Evolutionary conservation across 2,797 vertebrate species (phyloP).

Genomic region (Galagoides demidoff): DNA sequence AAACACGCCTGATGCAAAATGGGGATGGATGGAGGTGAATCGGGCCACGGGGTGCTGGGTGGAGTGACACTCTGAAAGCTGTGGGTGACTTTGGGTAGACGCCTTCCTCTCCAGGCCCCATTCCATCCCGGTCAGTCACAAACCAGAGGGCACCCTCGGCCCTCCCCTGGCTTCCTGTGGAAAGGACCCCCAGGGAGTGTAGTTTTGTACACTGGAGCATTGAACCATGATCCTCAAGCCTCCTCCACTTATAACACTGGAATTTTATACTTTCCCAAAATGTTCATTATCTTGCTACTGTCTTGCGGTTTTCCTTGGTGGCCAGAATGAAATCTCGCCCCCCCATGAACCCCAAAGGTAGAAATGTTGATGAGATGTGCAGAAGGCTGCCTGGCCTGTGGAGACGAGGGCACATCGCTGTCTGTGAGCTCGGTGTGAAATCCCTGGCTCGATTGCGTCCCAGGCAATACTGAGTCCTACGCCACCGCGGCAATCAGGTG

Average conservation of each 20-base stretch:
- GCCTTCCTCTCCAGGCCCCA: too few species aligned
- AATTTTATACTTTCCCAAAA: not conserved
- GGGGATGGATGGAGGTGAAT: not conserved
- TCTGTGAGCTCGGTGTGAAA: not conserved
- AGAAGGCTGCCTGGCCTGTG: not conserved
- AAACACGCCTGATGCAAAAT: not conserved
- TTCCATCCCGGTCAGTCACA: not conserved
- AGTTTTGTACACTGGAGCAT: not conserved
- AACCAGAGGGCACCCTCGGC: not conserved
- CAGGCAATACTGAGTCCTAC: too few species aligned
- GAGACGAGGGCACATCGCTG: not conserved
- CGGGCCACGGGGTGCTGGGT: not conserved
- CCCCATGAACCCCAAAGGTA: fast-evolving
- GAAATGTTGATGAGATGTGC: not conserved
- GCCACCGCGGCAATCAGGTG: not conserved
- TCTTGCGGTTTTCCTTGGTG: not conserved
- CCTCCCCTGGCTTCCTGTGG: fast-evolving
- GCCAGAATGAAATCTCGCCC: not conserved
- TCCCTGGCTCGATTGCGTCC: fast-evolving
- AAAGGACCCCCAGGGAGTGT: fast-evolving
- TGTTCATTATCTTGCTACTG: not conserved
- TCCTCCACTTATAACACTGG: not conserved
- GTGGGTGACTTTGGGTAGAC: fast-evolving
- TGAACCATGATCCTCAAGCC: not conserved
- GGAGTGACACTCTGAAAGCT: fast-evolving